Conservation (phyloP, 2,888 invertebrate genomes). For the Plagiodera versicolora region DNA sequence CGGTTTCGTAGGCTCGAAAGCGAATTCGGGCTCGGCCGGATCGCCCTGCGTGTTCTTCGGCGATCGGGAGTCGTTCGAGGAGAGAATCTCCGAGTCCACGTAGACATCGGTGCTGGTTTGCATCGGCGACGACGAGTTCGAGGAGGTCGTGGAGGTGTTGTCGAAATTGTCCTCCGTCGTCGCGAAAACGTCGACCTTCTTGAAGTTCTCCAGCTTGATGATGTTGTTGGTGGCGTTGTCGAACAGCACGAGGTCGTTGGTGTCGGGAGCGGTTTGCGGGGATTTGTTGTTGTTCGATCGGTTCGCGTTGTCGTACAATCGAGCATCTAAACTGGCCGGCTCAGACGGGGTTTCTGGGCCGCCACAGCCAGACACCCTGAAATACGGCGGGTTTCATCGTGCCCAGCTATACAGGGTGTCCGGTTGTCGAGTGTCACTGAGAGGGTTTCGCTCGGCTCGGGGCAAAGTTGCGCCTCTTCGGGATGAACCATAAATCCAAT, state of each 20-base stretch:
- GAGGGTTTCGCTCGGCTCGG: no score
- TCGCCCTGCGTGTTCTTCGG: constrained; percentile 47
- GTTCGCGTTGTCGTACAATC: no score
- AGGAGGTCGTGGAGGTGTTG: constrained; percentile 54
- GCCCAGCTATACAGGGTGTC: no score
- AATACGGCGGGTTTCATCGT: no score
- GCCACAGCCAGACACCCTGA: constrained; percentile 17
- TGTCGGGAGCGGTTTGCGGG: constrained; percentile 31
- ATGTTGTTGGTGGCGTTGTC: constrained; percentile 47
- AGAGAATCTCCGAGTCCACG: constrained; percentile 53
- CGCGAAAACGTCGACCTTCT: constrained; percentile 41
- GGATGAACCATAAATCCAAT: no score
- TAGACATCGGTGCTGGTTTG: constrained; percentile 57
- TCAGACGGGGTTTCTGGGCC: constrained; percentile 11
- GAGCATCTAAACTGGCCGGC: constrained; percentile 16
- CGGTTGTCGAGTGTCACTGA: no score
- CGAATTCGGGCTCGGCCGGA: constrained; percentile 26
- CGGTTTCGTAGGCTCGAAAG: constrained; percentile 29
- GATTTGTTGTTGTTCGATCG: constrained; percentile 36
- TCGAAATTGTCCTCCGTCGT: constrained; percentile 48
- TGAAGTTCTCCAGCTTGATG: constrained; percentile 45
- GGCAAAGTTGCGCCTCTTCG: no score
- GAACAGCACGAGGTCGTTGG: constrained; percentile 41
- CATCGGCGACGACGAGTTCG: constrained; percentile 57
- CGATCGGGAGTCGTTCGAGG: constrained; percentile 55